Percentiles rank a stretch among this genome's conserved stretches.
phyloP scores from a whole-genome alignment of 2,113 vertebrate genomes.

The Peromyscus maniculatus region DNA sequence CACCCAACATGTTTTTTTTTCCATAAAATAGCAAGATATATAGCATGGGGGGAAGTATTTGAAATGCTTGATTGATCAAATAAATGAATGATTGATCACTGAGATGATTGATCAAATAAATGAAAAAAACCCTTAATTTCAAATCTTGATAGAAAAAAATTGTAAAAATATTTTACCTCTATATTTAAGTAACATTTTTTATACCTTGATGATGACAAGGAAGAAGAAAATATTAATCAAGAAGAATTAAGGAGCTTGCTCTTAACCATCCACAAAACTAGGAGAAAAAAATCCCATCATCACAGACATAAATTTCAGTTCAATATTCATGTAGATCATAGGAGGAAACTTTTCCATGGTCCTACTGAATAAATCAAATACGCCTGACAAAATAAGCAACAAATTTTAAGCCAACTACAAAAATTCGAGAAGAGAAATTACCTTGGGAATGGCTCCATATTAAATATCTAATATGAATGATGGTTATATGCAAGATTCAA shows the following conservation, averaged over 20 bases:
- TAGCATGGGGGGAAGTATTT: neutral
- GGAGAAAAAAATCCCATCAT: constrained; percentile 5
- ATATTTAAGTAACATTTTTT: constrained; percentile 39
- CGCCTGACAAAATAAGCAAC: constrained; percentile 37
- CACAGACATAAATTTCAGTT: constrained; percentile 59
- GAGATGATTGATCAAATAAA: neutral
- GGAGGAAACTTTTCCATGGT: neutral
- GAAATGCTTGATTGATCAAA: neutral
- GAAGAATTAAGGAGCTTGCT: neutral
- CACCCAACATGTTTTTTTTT: neutral
- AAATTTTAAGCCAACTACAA: constrained; percentile 62
- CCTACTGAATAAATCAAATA: constrained; percentile 64
- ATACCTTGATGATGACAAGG: constrained; percentile 3
- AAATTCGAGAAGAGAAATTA: constrained; percentile 67
- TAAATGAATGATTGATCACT: neutral
- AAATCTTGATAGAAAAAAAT: neutral
- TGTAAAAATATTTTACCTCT: neutral
- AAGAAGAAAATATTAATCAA: constrained; percentile 27
- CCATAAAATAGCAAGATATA: neutral
- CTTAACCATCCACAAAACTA: neutral
- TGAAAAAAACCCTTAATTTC: neutral
- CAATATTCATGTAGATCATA: neutral
- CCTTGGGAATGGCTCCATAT: neutral
- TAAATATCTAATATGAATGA: constrained; percentile 64
- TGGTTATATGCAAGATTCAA: constrained; percentile 15